Evolutionary conservation across 1,140 invertebrate genomes (phyloP).

Genomic region (Araneus ventricosus): DNA sequence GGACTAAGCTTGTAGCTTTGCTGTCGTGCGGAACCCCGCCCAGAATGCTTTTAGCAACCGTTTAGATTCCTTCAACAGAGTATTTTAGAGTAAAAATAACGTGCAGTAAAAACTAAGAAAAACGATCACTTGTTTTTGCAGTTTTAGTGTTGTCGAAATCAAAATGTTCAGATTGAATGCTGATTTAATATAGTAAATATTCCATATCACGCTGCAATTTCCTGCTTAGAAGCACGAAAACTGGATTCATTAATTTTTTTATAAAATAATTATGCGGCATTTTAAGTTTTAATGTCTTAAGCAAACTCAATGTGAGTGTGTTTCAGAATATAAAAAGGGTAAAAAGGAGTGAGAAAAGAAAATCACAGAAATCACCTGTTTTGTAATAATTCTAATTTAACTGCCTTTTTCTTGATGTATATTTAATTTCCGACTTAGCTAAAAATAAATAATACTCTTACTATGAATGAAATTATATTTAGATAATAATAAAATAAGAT

Average conservation of each 20-base stretch:
- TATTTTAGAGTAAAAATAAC: background rate
- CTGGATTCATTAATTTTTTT: background rate
- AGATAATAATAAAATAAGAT: too few relatives aligned
- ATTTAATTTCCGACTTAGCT: too few relatives aligned
- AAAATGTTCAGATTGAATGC: background rate
- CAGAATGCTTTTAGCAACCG: background rate
- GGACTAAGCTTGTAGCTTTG: constrained; percentile 35
- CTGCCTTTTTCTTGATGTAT: too few relatives aligned
- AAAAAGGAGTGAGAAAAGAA: too few relatives aligned
- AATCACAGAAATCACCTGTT: too few relatives aligned
- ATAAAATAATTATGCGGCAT: background rate
- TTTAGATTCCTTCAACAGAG: background rate
- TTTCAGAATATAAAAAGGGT: background rate
- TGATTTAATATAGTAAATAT: background rate
- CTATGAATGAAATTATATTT: too few relatives aligned
- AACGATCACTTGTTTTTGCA: background rate
- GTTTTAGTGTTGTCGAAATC: background rate
- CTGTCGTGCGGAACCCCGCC: background rate
- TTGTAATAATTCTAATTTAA: too few relatives aligned
- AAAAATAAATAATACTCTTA: too few relatives aligned
- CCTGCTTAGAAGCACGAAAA: background rate
- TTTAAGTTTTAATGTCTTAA: background rate
- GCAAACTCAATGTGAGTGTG: background rate
- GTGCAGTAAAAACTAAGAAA: too few relatives aligned
- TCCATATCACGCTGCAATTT: background rate